Evolutionary conservation across 2,888 invertebrate species (phyloP), one percentile per base, ranked within the genome.

Genomic region (Germaria angustata): DNA sequence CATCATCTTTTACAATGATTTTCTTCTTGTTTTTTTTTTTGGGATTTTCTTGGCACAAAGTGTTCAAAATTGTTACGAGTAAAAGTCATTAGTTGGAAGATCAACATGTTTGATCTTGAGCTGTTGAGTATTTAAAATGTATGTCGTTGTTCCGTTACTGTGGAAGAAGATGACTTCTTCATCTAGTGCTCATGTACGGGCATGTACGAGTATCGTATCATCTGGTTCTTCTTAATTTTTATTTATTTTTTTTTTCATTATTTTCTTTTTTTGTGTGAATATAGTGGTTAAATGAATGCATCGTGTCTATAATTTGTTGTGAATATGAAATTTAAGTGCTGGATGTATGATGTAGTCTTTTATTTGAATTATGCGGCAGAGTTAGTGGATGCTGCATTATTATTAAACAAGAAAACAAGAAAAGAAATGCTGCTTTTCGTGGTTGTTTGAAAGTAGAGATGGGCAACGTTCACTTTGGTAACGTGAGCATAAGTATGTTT

Each of bases 71-170:
- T 76, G 41, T 24, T 79, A 72, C 78, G 71, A 79, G 71, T 72
- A 79, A 65, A 79, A 79, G 78, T 79, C 78, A 79, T 79, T 79
- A 79, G 78, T 66, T 72, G 49, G 49, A 65, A 79, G 78, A 79
- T 79, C 78, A 79, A 65, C 57, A 59, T 72, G 46, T 72, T 79
- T 79, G 78, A 72, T 79, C 78, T 79, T 28, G 28, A 24, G 34
- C 46, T 44, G 68, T 72, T 34, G 13, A 13, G 44, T 36, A 36
- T 63, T 44, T 24, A 79, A 75, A 81, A 81, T 81, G 69, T 81
- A 75, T 81, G 81, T 69, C 81, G 78, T 20, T 63, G 68, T 81
- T 39, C 81, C 81, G 81, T 81, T 81, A 81, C 55, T 36, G 71
- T 71, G 59, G 66, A 49, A 32, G 66, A 49, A 32, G 49, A 68